Base-by-base conservation (phyloP, 2,888 invertebrate genomes). In the Drosophila pseudotakahashii region DNA sequence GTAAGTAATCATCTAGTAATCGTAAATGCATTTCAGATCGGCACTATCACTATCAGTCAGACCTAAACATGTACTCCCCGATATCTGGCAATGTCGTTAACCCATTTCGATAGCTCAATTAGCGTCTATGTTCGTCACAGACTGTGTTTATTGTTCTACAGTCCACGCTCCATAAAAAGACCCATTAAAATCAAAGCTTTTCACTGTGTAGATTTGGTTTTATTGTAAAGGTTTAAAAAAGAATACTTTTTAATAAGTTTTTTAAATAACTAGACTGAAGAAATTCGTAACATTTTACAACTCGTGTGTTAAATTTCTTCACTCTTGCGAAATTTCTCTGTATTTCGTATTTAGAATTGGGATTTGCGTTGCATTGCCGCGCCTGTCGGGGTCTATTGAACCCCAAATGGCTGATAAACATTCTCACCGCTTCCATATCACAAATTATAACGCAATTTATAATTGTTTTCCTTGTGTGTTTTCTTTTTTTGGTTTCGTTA, bases 361-460 rank as follows among this genome's bases (percentile, higher is more conserved):
- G 70, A 63, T 71, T 64, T 81, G 54, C 72, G 45, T 52, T 61
- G 60, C 64, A 73, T 64, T 37, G 51, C 34, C 67, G 68, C 66
- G 64, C 69, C 71, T 62, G 60, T 16, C 48, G 48, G 48, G 50
- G 88, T 82, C 70, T 80, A 64, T 71, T 88, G 89, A 87, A 84
- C 83, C 68, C 75, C 36, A 54, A 52, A 32, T 51, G 57, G 11
- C 79, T 89, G 84, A 83, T 83, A 86, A 78, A 72, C 73, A 72
- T 63, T 67, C 64, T 41, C 71, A 55, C 66, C 41, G 45, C 51
- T 30, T 41, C 11, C 51, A 54, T 55, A 37, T 60, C 45, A 42
- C 48, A 73, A 76, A 76, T 73, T 88, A 81, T 78, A 89, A 72
- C 89, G 88, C 85, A 84, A 72, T 89, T 89, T 68, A 42, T 67